A percentile compares a stretch with the other conserved stretches of the same genome.
These are phyloP conservation scores for Hyphantria cunea DNA, from an alignment of 1,140 invertebrate genomes.

Conservation along the genomic window DNA sequence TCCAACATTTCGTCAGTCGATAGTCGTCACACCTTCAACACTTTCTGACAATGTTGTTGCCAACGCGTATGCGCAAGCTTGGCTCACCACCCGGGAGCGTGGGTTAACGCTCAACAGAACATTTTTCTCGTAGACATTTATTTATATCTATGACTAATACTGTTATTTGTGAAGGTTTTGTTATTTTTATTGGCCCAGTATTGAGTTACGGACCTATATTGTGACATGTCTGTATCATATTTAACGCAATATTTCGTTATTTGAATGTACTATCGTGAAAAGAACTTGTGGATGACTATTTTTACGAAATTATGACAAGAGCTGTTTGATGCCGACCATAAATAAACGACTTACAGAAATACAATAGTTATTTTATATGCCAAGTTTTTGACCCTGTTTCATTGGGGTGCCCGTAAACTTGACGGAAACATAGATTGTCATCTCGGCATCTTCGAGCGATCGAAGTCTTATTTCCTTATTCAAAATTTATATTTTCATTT, in stretches of 20 bases:
- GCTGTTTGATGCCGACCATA: no score
- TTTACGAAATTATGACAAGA: no score
- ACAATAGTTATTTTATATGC: no score
- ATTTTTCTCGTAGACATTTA: conserved; percentile 46
- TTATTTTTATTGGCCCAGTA: conserved; percentile 58
- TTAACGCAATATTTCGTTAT: conserved; percentile 11
- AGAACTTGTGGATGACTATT: no score
- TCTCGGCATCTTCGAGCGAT: no score
- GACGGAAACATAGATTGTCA: no score
- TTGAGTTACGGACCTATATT: conserved; percentile 53
- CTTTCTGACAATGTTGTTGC: conserved; percentile 23
- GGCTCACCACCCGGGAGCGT: conserved; percentile 43
- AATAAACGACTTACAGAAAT: no score
- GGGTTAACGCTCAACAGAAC: conserved; percentile 41
- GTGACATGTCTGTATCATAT: conserved; percentile 39
- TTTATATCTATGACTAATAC: conserved; percentile 63
- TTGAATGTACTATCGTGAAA: not conserved
- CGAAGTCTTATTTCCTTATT: no score
- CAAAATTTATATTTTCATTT: no score
- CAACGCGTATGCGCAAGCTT: conserved; percentile 28
- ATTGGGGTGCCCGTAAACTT: no score
- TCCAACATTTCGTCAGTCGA: conserved; percentile 18
- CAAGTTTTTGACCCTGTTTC: no score
- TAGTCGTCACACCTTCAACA: conserved; percentile 20
- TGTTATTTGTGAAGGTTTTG: conserved; percentile 56